Evolutionary conservation across 2,797 vertebrate species (phyloP).

Genomic region (Pogoniulus pusillus): DNA sequence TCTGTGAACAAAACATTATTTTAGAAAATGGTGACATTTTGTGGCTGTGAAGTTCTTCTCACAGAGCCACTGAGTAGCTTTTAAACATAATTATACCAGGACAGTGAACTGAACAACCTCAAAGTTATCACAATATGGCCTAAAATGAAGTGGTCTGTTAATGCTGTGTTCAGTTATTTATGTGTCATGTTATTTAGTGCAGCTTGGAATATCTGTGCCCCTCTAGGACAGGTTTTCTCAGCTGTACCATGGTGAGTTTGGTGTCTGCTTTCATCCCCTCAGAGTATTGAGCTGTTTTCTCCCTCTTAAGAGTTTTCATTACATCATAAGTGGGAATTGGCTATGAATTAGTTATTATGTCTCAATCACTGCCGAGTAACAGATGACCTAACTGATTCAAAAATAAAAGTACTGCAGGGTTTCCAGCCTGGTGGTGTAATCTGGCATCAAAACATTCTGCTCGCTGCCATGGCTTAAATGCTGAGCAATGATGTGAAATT

Average conservation of each 20-base stretch:
- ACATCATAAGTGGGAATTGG: not conserved
- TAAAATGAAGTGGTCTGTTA: not conserved
- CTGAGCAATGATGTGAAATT: not conserved
- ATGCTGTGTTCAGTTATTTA: not conserved
- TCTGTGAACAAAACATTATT: no score
- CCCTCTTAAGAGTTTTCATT: not conserved
- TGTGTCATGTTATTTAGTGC: not conserved
- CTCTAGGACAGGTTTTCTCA: not conserved
- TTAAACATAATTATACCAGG: not conserved
- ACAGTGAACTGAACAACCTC: not conserved
- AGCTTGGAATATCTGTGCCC: not conserved
- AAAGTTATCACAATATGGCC: not conserved
- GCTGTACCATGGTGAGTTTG: fast-evolving
- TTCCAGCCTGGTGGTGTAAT: not conserved
- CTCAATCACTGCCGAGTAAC: not conserved
- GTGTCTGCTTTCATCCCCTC: not conserved
- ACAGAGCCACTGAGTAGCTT: not conserved
- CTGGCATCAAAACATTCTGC: not conserved
- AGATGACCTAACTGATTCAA: not conserved
- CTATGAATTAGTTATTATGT: not conserved
- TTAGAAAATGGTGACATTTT: fast-evolving
- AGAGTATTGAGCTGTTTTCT: not conserved
- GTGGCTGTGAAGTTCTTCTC: not conserved
- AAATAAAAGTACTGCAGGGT: not conserved
- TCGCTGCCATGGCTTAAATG: not conserved